A percentile compares a stretch with the other conserved stretches of the same genome.
phyloP scores from a whole-genome alignment of 2,888 invertebrate genomes.

The Steromphala cineraria region DNA sequence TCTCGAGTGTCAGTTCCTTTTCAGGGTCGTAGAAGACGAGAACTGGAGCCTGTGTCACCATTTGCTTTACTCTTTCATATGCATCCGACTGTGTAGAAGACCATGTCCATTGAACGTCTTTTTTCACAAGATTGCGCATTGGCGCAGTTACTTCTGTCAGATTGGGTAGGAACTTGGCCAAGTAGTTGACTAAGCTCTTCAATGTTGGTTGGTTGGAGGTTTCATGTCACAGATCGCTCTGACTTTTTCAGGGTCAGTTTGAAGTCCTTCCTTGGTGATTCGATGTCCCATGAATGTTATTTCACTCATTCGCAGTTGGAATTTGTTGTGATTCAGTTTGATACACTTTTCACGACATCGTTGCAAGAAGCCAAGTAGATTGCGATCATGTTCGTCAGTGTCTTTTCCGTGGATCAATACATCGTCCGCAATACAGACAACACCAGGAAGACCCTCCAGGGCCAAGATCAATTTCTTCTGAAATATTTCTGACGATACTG shows the following conservation, averaged over 20 bases:
- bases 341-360: constrained; percentile 37
- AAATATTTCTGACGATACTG: too few relatives aligned
- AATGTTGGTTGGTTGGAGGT: constrained; percentile 24
- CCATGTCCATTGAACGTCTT: constrained; percentile 44
- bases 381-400: too few relatives aligned
- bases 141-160: constrained; percentile 30
- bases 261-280: constrained; percentile 34
- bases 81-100: constrained; percentile 34
- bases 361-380: constrained; percentile 17
- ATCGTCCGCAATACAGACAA: constrained; percentile 41
- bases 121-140: constrained; percentile 32
- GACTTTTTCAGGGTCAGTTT: constrained; percentile 38
- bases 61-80: constrained; percentile 40
- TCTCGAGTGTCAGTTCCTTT: too few relatives aligned
- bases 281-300: too few relatives aligned
- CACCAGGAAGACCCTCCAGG: constrained; percentile 36
- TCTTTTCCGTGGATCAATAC: constrained; percentile 34
- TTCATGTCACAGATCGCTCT: constrained; percentile 37
- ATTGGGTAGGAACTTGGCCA: constrained; percentile 35
- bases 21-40: too few relatives aligned
- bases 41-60: too few relatives aligned
- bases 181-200: constrained; percentile 40
- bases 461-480: constrained; percentile 34
- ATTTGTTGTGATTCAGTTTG: constrained; percentile 32
- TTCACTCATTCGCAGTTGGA: constrained; percentile 4